Conservation (phyloP, 2,797 vertebrate genomes). For the Forpus xanthops region DNA sequence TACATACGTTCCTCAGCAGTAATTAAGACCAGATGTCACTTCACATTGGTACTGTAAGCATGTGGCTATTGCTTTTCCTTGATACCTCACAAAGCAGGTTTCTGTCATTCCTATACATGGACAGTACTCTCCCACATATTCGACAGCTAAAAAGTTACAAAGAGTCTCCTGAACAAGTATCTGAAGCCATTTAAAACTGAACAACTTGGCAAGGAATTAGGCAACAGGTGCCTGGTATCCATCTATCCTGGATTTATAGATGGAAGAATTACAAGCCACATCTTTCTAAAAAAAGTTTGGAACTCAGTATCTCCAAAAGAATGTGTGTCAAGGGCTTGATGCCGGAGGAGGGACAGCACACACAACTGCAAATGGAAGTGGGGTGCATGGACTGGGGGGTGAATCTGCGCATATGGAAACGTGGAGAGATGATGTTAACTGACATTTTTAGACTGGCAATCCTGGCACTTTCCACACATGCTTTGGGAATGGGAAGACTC, state of each 20-base stretch:
- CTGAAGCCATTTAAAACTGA: constrained; percentile 19
- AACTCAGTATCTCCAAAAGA: background rate
- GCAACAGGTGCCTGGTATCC: constrained; percentile 59
- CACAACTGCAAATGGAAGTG: background rate
- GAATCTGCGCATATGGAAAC: background rate
- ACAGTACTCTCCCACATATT: constrained; percentile 10
- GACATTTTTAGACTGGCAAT: background rate
- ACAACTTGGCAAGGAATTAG: constrained; percentile 10
- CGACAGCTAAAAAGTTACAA: constrained; percentile 1
- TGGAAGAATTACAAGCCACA: background rate
- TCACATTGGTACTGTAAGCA: background rate
- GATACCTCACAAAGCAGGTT: constrained; percentile 4
- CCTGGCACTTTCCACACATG: background rate
- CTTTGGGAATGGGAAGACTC: background rate
- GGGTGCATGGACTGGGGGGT: too few relatives aligned
- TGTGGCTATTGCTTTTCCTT: background rate
- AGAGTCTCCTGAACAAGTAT: background rate
- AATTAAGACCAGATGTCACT: constrained; percentile 28
- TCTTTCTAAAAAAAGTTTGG: constrained; percentile 55
- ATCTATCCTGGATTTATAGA: background rate
- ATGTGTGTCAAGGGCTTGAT: background rate
- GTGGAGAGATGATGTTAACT: background rate
- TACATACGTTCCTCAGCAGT: background rate
- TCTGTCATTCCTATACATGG: constrained; percentile 14
- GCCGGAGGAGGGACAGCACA: background rate